Conservation (phyloP, 2,888 invertebrate species). For the Muscina levida region DNA sequence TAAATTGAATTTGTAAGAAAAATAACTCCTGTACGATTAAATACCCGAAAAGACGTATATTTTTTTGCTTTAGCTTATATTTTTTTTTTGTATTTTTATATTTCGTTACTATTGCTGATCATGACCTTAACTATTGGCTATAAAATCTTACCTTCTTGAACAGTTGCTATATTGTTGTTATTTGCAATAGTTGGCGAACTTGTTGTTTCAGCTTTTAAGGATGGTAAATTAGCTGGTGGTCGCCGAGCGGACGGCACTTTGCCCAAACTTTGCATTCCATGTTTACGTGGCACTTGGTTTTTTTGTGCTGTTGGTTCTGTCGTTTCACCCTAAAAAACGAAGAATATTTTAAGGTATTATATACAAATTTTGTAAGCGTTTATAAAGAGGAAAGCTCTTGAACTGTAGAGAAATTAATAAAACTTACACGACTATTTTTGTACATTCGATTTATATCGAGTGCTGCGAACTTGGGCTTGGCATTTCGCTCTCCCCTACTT, state of each 20-base stretch:
- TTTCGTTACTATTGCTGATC: too few species aligned
- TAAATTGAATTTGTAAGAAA: too few species aligned
- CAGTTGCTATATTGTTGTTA: constrained; percentile 71
- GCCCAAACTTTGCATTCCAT: constrained; percentile 99
- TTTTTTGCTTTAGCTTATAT: too few species aligned
- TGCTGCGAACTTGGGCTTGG: constrained; percentile 96
- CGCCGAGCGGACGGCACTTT: constrained; percentile 99
- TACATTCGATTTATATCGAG: constrained; percentile 99
- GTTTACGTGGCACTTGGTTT: constrained; percentile 95
- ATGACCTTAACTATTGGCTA: background rate
- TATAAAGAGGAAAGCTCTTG: background rate
- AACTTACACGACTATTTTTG: constrained; percentile 90
- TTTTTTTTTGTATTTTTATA: too few species aligned
- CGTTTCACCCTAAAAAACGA: constrained; percentile 86
- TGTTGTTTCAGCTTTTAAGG: constrained; percentile 96
- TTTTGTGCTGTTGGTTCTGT: constrained; percentile 93
- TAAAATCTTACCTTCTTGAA: constrained; percentile 71
- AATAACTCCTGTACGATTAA: too few species aligned
- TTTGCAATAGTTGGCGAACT: constrained; percentile 78
- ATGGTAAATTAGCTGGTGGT: constrained; percentile 99
- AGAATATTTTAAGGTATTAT: constrained; percentile 47
- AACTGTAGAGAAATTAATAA: background rate
- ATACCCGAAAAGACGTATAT: too few species aligned
- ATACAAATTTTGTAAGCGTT: too few species aligned
- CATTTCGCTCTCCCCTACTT: constrained; percentile 81